phyloP scores from a whole-genome alignment of 1,140 invertebrate genomes.

The Pectinophora gossypiella region DNA sequence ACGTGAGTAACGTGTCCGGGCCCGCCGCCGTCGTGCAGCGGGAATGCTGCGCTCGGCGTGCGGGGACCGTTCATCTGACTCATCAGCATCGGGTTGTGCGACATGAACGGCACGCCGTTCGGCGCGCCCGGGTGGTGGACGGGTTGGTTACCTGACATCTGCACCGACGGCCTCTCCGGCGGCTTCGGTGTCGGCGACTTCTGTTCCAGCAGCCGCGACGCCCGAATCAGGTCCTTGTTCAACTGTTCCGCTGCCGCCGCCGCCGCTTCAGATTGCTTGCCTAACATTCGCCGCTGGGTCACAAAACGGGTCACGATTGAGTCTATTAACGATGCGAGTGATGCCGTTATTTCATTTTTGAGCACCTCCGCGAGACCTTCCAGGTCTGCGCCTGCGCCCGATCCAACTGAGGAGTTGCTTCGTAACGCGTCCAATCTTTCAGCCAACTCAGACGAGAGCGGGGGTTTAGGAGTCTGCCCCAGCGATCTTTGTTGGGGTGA shows the following conservation, averaged over 20 bases:
- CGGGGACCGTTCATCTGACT: constrained; percentile 72
- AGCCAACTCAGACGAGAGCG: constrained; percentile 76
- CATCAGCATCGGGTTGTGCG: constrained; percentile 65
- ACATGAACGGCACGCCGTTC: constrained; percentile 58
- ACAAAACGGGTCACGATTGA: constrained; percentile 90
- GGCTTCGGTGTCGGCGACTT: constrained; percentile 89
- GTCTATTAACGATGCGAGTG: constrained; percentile 90
- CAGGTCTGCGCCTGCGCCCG: constrained; percentile 84
- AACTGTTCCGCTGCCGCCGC: constrained; percentile 86
- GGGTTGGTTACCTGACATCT: constrained; percentile 78
- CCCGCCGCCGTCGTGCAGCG: constrained; percentile 65
- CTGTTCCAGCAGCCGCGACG: constrained; percentile 86
- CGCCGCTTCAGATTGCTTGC: constrained; percentile 85
- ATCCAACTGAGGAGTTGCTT: constrained; percentile 77
- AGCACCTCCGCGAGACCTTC: constrained; percentile 92
- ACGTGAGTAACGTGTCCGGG: constrained; percentile 83
- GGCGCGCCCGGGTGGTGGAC: constrained; percentile 66
- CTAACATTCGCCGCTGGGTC: constrained; percentile 84
- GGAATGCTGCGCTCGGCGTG: constrained; percentile 72
- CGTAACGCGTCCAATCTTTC: constrained; percentile 81
- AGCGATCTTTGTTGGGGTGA: constrained; percentile 74
- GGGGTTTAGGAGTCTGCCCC: constrained; percentile 67
- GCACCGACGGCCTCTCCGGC: constrained; percentile 79
- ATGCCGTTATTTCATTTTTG: constrained; percentile 92
- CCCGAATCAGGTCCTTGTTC: constrained; percentile 87